phyloP scores from a whole-genome alignment of 2,888 invertebrate genomes.

The Drosophila paramelanica region DNA sequence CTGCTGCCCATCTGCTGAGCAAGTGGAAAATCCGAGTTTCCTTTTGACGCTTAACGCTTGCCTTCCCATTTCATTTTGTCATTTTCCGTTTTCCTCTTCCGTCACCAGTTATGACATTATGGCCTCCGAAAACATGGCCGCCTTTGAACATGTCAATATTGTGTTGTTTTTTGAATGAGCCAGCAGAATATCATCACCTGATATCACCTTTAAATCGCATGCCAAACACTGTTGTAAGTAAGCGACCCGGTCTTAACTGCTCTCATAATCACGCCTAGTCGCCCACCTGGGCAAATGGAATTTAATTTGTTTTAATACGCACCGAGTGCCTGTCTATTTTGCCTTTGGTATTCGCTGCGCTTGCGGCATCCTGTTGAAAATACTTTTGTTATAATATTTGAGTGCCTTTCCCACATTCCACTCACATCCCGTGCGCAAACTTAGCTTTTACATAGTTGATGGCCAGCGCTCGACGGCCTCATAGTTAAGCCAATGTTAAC shows the following conservation, averaged over 20 bases:
- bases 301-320: slow-evolving; percentile 46
- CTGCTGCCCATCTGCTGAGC: slow-evolving; percentile 50
- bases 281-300: slow-evolving; percentile 50
- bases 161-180: slow-evolving; percentile 59
- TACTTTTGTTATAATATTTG: slow-evolving; percentile 62
- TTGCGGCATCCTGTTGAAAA: slow-evolving; percentile 65
- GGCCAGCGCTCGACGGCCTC: slow-evolving; percentile 35
- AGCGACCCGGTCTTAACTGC: neutral
- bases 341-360: slow-evolving; percentile 46
- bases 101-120: slow-evolving; percentile 34
- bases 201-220: slow-evolving; percentile 1
- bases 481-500: slow-evolving; percentile 78
- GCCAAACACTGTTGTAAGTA: slow-evolving; percentile 2
- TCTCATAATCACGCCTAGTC: slow-evolving; percentile 13
- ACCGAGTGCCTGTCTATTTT: slow-evolving; percentile 33
- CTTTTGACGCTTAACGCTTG: slow-evolving; percentile 51
- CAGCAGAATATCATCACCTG: slow-evolving; percentile 38
- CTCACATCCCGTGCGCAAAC: slow-evolving; percentile 41
- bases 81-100: slow-evolving; percentile 38
- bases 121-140: slow-evolving; percentile 28
- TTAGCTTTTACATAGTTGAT: slow-evolving; percentile 72
- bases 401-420: slow-evolving; percentile 43
- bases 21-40: slow-evolving; percentile 72
- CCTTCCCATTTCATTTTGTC: slow-evolving; percentile 46
- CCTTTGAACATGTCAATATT: slow-evolving; percentile 52